phyloP scores from a whole-genome alignment of 2,113 vertebrate species.

The Amia ocellicauda region DNA sequence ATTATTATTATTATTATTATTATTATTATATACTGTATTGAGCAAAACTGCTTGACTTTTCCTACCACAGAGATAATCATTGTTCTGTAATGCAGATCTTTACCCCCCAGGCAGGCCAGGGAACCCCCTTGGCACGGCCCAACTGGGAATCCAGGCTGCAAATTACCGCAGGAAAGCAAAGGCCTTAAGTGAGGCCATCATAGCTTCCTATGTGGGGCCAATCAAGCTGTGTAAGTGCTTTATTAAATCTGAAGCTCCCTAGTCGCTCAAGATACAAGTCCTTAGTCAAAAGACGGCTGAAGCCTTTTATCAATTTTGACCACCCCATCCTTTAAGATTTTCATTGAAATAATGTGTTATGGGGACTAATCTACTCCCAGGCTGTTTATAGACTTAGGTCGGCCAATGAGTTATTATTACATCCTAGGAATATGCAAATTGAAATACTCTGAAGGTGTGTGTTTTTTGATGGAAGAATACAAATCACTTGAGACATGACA shows the following conservation, averaged over 20 bases:
- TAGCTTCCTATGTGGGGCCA: slow-evolving; percentile 40
- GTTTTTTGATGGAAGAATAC: slow-evolving; percentile 60
- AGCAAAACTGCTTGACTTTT: not conserved
- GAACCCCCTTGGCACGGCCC: not conserved
- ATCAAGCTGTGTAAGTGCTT: slow-evolving; percentile 39
- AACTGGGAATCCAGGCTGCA: not conserved
- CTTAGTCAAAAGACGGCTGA: slow-evolving; percentile 39
- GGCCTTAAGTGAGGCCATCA: not conserved
- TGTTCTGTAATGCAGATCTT: not conserved
- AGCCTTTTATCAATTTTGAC: slow-evolving; percentile 64
- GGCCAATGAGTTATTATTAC: slow-evolving; percentile 33
- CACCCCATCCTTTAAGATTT: slow-evolving; percentile 48
- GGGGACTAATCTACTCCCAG: slow-evolving; percentile 47
- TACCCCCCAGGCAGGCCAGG: not conserved
- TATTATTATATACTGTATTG: not conserved
- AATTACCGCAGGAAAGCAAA: not conserved
- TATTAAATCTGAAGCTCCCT: slow-evolving; percentile 33
- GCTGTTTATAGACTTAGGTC: slow-evolving; percentile 61
- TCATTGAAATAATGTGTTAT: slow-evolving; percentile 23
- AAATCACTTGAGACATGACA: slow-evolving; percentile 59
- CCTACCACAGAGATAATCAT: no score
- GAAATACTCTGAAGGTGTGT: slow-evolving; percentile 44
- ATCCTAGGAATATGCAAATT: slow-evolving; percentile 60
- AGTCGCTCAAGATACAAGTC: slow-evolving; percentile 40
- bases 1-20: not conserved